Evolutionary conservation across 2,797 vertebrate genomes (phyloP).

Genomic region (Crocodylus rhombifer): DNA sequence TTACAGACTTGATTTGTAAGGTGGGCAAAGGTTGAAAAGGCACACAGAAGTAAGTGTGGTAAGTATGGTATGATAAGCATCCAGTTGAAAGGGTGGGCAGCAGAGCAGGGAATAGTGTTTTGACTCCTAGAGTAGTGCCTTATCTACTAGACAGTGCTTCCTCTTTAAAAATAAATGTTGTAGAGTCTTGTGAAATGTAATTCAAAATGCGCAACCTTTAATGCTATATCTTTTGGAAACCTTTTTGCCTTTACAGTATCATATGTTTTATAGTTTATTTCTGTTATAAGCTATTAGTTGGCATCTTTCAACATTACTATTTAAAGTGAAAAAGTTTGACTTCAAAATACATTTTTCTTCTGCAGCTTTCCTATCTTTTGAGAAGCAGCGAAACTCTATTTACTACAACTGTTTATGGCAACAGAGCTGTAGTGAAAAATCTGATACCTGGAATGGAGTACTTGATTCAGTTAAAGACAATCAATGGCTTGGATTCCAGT

Average conservation of each 20-base stretch:
- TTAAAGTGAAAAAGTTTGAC: background rate
- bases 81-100: background rate
- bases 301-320: background rate
- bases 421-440: conserved; percentile 82
- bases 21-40: background rate
- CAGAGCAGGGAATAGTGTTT: background rate
- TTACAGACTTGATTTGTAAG: background rate
- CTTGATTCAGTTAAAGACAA: conserved; percentile 84
- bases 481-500: conserved; percentile 84
- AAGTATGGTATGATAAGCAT: background rate
- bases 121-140: background rate
- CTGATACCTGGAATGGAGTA: conserved; percentile 88
- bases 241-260: background rate
- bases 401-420: conserved; percentile 64
- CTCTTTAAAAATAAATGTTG: background rate
- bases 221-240: background rate
- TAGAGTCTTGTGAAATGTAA: background rate
- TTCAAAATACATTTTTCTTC: conserved; percentile 22
- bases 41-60: background rate
- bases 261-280: background rate
- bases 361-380: conserved; percentile 81
- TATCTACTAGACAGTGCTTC: background rate
- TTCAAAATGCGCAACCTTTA: background rate
- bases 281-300: background rate
- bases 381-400: conserved; percentile 70